Evolutionary conservation across 1,140 invertebrate species (phyloP), one percentile per base, ranked within the genome.

Genomic region (Zaprionus taronus): DNA sequence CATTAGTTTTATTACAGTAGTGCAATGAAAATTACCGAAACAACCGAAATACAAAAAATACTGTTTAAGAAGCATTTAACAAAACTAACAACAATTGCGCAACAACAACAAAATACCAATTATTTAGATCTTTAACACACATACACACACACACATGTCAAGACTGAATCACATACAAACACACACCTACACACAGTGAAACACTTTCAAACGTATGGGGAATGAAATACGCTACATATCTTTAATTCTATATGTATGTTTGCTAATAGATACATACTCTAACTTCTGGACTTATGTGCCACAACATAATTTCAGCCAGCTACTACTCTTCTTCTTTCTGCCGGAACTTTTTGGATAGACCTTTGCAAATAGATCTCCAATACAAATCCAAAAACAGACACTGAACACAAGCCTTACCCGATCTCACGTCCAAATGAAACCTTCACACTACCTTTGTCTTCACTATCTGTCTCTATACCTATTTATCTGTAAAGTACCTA

Each of bases 1-100:
- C 79, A 89, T 89, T 89, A 89, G 85, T 90, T 89, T 89, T 84
- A 77, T 74, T 76, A 84, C 72, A 84, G 85, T 89, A 89, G 85
- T 91, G 85, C 84, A 81, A 87, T 83, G 74, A 90, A 87, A 66
- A 68, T 62, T 58, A 83, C 65, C 24, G 62, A 75, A 70, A 73
- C 41, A 60, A 58, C 28, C 72, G 79, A 77, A 73, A 44, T 31
- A 72, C 28, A 57, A 78, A 71, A 60, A 28, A n/a, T 63, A 77
- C 60, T 58, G 26, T 47, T 47, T 55, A 81, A 65, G 20, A 51
- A 51, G 47, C 17, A 28, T 56, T 26, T 24, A 34, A 58, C 36
- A 74, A 55, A 70, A 57, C 36, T 70, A 49, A 69, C 72, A 83
- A 83, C 66, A 69, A 79, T 68, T 62, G 22, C 34, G 41, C 79